Conservation (phyloP, 2,888 invertebrate species). For the Cistogaster globosa region DNA sequence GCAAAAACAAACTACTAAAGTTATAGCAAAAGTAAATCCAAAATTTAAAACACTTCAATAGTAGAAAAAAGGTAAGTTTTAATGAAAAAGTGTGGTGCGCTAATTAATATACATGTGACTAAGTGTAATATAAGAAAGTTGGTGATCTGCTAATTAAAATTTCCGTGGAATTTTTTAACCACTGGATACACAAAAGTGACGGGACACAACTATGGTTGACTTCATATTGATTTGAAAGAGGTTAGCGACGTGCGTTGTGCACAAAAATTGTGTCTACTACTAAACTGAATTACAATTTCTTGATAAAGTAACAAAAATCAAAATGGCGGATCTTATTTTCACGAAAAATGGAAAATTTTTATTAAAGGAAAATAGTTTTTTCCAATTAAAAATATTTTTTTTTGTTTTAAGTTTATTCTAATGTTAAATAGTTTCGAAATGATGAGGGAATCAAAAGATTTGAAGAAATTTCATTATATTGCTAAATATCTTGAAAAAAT, state of each 20-base stretch:
- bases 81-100: neutral
- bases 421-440: no score
- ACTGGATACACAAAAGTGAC: constrained; percentile 62
- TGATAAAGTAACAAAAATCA: constrained; percentile 68
- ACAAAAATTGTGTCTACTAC: constrained; percentile 30
- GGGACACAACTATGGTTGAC: constrained; percentile 1
- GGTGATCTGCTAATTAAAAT: constrained; percentile 57
- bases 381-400: neutral
- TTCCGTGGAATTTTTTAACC: constrained; percentile 49
- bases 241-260: constrained; percentile 37
- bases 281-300: constrained; percentile 60
- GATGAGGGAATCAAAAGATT: no score
- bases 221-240: constrained; percentile 34
- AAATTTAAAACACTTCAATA: constrained; percentile 20
- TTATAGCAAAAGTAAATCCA: constrained; percentile 34
- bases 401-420: neutral
- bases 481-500: no score
- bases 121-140: neutral
- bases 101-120: no score
- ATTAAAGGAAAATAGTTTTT: constrained; percentile 28
- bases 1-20: neutral
- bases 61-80: constrained; percentile 59
- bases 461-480: no score
- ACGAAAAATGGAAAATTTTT: constrained; percentile 51
- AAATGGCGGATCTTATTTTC: constrained; percentile 71